Evolutionary conservation across 2,797 vertebrate species (phyloP).

Genomic region (Rhabdomys pumilio): DNA sequence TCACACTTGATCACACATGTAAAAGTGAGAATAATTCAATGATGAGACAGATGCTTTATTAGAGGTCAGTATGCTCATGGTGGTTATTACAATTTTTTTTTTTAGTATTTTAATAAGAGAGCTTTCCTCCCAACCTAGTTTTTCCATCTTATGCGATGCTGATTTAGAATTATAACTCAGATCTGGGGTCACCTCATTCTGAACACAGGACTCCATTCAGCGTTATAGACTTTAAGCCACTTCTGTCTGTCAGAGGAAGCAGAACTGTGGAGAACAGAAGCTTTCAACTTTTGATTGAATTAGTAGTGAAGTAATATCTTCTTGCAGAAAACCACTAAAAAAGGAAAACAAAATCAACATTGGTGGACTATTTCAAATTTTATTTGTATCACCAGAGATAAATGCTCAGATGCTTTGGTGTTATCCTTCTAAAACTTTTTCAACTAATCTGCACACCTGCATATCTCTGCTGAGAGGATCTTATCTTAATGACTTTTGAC

Average conservation of each 20-base stretch:
- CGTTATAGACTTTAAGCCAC: neutral
- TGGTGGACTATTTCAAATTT: neutral
- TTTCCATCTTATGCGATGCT: conserved; percentile 62
- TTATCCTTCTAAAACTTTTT: conserved; percentile 20
- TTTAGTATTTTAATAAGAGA: conserved; percentile 70
- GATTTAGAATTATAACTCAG: conserved; percentile 64
- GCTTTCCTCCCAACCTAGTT: conserved; percentile 61
- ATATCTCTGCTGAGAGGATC: neutral
- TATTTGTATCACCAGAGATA: neutral
- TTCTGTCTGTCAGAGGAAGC: conserved; percentile 9
- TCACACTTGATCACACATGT: conserved; percentile 77
- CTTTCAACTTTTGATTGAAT: conserved; percentile 55
- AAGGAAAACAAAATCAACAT: conserved; percentile 33
- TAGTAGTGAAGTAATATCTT: neutral
- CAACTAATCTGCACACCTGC: neutral
- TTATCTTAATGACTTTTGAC: neutral
- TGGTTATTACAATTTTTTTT: conserved; percentile 34
- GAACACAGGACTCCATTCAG: conserved; percentile 26
- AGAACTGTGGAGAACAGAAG: conserved; percentile 9
- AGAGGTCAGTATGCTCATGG: conserved; percentile 51
- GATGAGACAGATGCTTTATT: conserved; percentile 70
- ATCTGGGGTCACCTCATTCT: conserved; percentile 14
- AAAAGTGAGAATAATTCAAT: conserved; percentile 74
- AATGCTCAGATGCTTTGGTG: neutral
- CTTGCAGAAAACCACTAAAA: neutral